Conservation (phyloP, 2,113 vertebrate genomes). For the Scatophagus argus region DNA sequence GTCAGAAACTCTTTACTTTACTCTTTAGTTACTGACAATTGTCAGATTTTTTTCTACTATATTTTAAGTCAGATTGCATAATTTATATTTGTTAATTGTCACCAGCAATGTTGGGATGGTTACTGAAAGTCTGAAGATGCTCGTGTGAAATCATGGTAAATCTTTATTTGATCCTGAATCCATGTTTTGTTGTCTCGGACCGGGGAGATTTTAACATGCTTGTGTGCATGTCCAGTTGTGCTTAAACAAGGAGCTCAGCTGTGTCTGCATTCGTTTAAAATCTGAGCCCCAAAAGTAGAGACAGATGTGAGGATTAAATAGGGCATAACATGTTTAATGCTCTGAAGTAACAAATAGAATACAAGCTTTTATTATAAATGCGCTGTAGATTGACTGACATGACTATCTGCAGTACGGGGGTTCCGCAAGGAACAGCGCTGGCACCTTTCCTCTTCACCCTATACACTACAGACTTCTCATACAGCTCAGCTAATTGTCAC, state of each 20-base stretch:
- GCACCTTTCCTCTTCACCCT: too few relatives aligned
- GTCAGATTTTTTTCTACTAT: neutral
- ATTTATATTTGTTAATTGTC: too few relatives aligned
- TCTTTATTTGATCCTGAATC: neutral
- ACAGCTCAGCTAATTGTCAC: too few relatives aligned
- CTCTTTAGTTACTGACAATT: neutral
- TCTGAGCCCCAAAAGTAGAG: slow-evolving; percentile 56
- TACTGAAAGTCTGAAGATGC: neutral
- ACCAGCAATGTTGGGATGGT: neutral
- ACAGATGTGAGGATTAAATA: slow-evolving; percentile 73
- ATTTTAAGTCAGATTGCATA: too few relatives aligned
- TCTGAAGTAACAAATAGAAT: slow-evolving; percentile 58
- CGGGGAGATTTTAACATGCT: neutral
- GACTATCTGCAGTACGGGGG: too few relatives aligned
- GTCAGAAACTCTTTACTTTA: neutral
- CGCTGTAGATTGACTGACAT: too few relatives aligned
- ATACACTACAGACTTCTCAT: too few relatives aligned
- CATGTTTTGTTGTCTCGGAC: neutral
- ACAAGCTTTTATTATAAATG: slow-evolving; percentile 11
- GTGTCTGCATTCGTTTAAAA: neutral
- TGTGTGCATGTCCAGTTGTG: neutral
- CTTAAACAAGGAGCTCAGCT: slow-evolving; percentile 8
- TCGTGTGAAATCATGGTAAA: neutral
- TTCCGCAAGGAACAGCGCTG: too few relatives aligned
- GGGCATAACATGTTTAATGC: slow-evolving; percentile 62